Conservation (phyloP, 2,797 vertebrate species). For the Manis crassicaudata region DNA sequence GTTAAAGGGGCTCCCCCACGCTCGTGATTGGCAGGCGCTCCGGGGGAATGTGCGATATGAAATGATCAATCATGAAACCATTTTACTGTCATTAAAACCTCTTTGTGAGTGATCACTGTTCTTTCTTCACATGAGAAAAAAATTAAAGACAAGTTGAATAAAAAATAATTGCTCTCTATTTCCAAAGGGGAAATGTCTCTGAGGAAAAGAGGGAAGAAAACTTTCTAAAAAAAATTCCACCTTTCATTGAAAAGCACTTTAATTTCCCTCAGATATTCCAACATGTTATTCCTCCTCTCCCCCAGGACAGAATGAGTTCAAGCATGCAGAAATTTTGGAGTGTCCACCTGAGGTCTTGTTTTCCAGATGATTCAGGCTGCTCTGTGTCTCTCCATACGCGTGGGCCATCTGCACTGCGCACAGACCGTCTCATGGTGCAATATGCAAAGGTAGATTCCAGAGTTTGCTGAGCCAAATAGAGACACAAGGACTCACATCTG, state of each 20-base stretch:
- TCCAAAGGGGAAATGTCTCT: conserved; percentile 53
- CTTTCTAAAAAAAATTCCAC: conserved; percentile 36
- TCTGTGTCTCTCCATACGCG: neutral
- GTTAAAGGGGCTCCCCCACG: conserved; percentile 56
- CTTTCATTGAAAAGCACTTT: conserved; percentile 52
- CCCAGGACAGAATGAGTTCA: neutral
- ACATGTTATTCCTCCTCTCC: neutral
- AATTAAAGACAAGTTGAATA: conserved; percentile 70
- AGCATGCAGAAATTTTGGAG: neutral
- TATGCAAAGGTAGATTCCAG: neutral
- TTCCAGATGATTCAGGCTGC: neutral
- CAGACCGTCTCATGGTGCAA: neutral
- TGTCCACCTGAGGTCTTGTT: neutral
- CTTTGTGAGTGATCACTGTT: conserved; percentile 69
- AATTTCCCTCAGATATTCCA: conserved; percentile 40
- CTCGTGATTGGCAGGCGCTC: conserved; percentile 66
- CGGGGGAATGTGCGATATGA: conserved; percentile 28
- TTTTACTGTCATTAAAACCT: conserved; percentile 77
- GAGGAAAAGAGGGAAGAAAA: conserved; percentile 52
- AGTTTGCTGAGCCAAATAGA: neutral
- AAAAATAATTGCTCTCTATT: conserved; percentile 77
- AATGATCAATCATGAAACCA: conserved; percentile 74
- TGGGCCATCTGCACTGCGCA: neutral
- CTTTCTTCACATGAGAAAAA: conserved; percentile 59
- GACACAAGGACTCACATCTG: neutral